A percentile compares a stretch with the other conserved stretches of the same genome.
These are phyloP conservation scores for Heloderma charlesbogerti DNA, from an alignment of 2,113 vertebrate species.

Conservation along the genomic window DNA sequence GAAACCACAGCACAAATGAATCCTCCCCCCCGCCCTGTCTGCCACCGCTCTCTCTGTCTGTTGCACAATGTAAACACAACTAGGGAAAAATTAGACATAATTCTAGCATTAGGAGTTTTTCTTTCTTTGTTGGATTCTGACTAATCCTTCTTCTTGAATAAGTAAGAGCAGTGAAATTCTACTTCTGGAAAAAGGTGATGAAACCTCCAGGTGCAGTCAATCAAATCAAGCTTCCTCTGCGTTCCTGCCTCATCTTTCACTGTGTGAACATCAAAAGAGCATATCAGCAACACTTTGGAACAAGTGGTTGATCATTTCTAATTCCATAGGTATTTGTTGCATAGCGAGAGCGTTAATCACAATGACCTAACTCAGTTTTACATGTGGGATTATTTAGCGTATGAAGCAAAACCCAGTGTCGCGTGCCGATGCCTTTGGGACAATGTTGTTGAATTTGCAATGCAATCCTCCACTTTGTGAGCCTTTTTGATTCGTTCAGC, in stretches of 20 bases:
- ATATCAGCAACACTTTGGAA: conserved; percentile 30
- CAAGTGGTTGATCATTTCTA: conserved; percentile 46
- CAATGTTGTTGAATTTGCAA: not conserved
- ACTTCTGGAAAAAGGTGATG: conserved; percentile 16
- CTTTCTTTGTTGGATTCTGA: not conserved
- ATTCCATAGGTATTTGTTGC: conserved; percentile 27
- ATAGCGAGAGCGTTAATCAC: conserved; percentile 2
- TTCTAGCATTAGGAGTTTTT: not conserved
- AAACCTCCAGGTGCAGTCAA: conserved; percentile 52
- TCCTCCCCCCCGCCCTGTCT: too few species aligned
- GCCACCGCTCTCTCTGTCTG: not conserved
- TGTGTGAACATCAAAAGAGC: conserved; percentile 18
- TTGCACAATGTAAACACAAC: not conserved
- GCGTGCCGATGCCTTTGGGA: not conserved
- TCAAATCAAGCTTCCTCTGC: conserved; percentile 35
- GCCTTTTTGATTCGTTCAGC: not conserved
- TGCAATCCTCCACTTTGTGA: not conserved
- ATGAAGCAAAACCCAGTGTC: not conserved
- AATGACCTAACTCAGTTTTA: conserved; percentile 29
- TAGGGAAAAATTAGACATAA: not conserved
- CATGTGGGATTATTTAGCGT: conserved; percentile 28
- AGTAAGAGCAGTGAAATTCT: not conserved
- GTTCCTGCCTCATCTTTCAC: conserved; percentile 48
- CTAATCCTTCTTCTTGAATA: conserved; percentile 8
- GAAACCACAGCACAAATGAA: not conserved